These are phyloP conservation scores for Nomada ruficornis DNA, from an alignment of 2,888 invertebrate species.

Conservation along the genomic window DNA sequence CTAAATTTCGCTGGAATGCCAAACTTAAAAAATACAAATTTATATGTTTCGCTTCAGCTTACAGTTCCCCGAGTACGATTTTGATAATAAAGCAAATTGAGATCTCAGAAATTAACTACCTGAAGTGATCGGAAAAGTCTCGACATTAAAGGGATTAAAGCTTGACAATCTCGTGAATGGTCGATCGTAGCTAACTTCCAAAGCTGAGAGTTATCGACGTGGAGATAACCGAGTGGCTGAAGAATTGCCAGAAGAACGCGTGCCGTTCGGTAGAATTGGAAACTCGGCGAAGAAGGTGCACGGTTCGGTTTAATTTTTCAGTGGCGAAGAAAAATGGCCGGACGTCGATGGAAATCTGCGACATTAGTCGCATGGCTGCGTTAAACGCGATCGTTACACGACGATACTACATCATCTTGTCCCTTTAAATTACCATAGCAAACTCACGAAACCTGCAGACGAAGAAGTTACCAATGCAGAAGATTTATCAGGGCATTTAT, in stretches of 20 bases:
- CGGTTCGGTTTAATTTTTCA: constrained; percentile 41
- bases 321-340: constrained; percentile 23
- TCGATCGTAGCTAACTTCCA: constrained; percentile 16
- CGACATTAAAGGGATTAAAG: constrained; percentile 26
- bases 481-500: constrained; percentile 21
- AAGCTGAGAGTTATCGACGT: constrained; percentile 22
- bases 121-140: background rate
- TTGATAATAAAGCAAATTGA: too few relatives aligned
- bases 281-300: background rate
- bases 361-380: constrained; percentile 45
- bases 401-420: constrained; percentile 48
- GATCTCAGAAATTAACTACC: background rate
- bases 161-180: constrained; percentile 13
- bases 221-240: constrained; percentile 29
- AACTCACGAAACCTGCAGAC: background rate
- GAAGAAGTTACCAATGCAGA: background rate
- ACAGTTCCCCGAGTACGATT: too few relatives aligned
- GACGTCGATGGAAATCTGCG: constrained; percentile 47
- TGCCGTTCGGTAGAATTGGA: background rate
- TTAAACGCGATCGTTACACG: constrained; percentile 41
- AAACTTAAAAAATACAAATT: too few relatives aligned
- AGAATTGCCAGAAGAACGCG: constrained; percentile 41
- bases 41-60: too few relatives aligned
- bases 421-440: constrained; percentile 38
- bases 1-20: too few relatives aligned